Percentiles rank a stretch among this genome's conserved stretches.
These are phyloP conservation scores for Panopea generosa DNA, from an alignment of 2,888 invertebrate genomes.

Conservation along the genomic window DNA sequence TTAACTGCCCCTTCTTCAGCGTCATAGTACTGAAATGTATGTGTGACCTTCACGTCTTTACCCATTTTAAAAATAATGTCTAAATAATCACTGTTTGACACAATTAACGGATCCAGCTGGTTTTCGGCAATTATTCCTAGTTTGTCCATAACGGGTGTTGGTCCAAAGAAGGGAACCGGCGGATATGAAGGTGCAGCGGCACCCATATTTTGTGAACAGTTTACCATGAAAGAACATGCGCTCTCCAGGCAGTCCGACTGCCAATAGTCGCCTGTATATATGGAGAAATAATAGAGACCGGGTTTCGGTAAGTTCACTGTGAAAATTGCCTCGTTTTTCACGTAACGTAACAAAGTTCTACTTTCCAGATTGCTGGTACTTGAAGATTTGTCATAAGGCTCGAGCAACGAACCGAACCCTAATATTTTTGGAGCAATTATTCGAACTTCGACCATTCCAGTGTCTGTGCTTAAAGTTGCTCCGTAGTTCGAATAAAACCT, in stretches of 20 bases:
- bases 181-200: conserved; percentile 77
- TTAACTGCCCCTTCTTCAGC: conserved; percentile 75
- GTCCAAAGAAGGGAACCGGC: conserved; percentile 80
- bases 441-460: conserved; percentile 81
- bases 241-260: conserved; percentile 82
- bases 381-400: conserved; percentile 73
- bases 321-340: conserved; percentile 83
- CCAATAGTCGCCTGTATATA: conserved; percentile 83
- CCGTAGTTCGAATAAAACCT: conserved; percentile 80
- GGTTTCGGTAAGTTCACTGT: conserved; percentile 84
- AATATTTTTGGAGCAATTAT: conserved; percentile 79
- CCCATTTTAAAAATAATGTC: conserved; percentile 79
- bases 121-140: conserved; percentile 74
- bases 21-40: conserved; percentile 81
- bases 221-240: conserved; percentile 82
- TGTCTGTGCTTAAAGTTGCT: conserved; percentile 77
- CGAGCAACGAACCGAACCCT: conserved; percentile 79
- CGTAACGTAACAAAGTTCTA: conserved; percentile 75
- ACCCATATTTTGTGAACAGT: conserved; percentile 74
- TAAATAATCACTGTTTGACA: conserved; percentile 77
- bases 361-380: conserved; percentile 75
- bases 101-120: conserved; percentile 77
- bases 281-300: conserved; percentile 85
- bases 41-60: conserved; percentile 79
- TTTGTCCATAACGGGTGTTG: conserved; percentile 79